phyloP scores from a whole-genome alignment of 2,888 invertebrate species.

The Oscheius sp. region DNA sequence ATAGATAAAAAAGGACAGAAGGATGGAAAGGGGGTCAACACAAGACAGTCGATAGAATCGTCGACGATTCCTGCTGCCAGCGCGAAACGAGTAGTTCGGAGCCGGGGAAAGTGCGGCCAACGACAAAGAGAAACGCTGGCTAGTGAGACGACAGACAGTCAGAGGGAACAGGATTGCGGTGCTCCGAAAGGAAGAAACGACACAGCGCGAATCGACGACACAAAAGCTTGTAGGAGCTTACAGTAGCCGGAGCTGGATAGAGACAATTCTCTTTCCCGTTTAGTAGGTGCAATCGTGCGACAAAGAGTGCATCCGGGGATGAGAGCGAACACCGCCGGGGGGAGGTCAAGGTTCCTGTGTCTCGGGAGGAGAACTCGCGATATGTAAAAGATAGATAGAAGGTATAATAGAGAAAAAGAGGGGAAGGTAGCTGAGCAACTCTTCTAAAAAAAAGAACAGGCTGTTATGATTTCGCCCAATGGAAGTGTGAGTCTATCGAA shows the following conservation, averaged over 20 bases:
- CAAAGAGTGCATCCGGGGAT: conserved; percentile 29
- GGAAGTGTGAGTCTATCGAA: not conserved
- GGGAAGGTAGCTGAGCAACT: not conserved
- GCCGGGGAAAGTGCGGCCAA: conserved; percentile 25
- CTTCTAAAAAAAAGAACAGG: not conserved
- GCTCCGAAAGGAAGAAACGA: conserved; percentile 25
- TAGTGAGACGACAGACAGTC: conserved; percentile 25
- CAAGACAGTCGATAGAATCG: no score
- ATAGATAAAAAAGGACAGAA: no score
- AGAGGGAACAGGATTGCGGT: conserved; percentile 28
- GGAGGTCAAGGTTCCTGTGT: conserved; percentile 20
- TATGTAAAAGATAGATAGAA: no score
- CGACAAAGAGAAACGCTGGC: not conserved
- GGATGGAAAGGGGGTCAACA: no score
- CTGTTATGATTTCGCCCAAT: not conserved
- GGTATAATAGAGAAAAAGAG: not conserved
- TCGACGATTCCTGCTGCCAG: no score
- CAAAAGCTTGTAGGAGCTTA: no score
- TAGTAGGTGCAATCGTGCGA: conserved; percentile 21
- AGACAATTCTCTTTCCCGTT: not conserved
- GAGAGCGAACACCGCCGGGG: conserved; percentile 17
- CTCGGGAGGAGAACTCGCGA: conserved; percentile 9
- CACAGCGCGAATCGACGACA: not conserved
- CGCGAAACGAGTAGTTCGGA: conserved; percentile 27
- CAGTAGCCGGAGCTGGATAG: no score